Conservation (phyloP, 2,888 invertebrate species). For the Ypsolopha scabrella region DNA sequence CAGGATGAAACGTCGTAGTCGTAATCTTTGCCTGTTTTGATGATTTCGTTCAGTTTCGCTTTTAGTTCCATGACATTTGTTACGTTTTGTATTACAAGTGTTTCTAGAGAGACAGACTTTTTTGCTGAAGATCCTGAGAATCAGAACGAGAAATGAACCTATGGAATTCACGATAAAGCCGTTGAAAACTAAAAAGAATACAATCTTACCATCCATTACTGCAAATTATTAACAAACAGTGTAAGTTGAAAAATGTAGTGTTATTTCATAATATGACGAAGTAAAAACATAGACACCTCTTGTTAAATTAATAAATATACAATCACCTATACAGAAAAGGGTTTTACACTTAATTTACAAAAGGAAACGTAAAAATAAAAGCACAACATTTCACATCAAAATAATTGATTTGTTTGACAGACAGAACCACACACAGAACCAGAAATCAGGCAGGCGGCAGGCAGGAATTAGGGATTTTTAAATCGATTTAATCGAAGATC, state of each 20-base stretch:
- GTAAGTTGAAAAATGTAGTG: conserved; percentile 1
- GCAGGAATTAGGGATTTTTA: too few species aligned
- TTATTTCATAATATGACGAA: background rate
- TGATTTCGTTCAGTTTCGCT: conserved; percentile 52
- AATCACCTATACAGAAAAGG: too few species aligned
- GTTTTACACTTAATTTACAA: too few species aligned
- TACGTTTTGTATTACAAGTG: conserved; percentile 49
- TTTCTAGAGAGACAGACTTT: conserved; percentile 50
- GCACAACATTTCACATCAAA: too few species aligned
- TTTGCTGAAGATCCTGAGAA: conserved; percentile 42
- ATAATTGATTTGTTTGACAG: too few species aligned
- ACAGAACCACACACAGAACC: too few species aligned
- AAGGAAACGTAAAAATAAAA: too few species aligned
- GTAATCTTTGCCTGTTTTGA: conserved; percentile 51
- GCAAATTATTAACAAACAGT: conserved; percentile 2
- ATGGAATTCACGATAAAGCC: background rate
- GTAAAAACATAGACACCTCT: too few species aligned
- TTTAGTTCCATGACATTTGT: conserved; percentile 51
- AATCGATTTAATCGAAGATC: too few species aligned
- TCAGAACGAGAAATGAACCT: background rate
- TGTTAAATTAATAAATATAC: too few species aligned
- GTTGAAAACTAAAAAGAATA: conserved; percentile 3
- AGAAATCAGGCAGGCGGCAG: too few species aligned
- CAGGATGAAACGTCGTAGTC: conserved; percentile 55
- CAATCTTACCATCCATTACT: conserved; percentile 12